phyloP scores from a whole-genome alignment of 2,797 vertebrate species.

The Oreonectes daqikongensis region DNA sequence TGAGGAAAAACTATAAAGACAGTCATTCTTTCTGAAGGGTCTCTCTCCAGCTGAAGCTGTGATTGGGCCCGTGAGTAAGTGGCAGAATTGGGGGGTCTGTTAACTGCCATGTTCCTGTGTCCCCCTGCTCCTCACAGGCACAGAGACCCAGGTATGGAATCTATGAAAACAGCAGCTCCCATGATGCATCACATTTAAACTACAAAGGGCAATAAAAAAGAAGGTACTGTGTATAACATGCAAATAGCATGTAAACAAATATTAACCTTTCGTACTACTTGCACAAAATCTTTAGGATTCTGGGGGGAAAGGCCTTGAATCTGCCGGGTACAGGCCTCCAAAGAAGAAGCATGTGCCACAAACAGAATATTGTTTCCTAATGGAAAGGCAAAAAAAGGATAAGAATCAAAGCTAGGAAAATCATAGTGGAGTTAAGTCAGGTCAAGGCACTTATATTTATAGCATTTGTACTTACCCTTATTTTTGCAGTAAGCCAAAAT shows the following conservation, averaged over 20 bases:
- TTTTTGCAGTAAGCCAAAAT: constrained; percentile 93
- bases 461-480: constrained; percentile 78
- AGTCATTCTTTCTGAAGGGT: constrained; percentile 88
- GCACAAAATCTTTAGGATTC: constrained; percentile 98
- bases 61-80: constrained; percentile 95
- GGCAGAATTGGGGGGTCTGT: constrained; percentile 95
- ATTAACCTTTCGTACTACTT: constrained; percentile 95
- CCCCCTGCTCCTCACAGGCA: constrained; percentile 92
- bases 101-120: constrained; percentile 94
- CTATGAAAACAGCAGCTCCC: constrained; percentile 65
- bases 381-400: constrained; percentile 36
- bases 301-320: constrained; percentile 92
- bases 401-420: not conserved
- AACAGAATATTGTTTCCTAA: constrained; percentile 94
- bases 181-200: constrained; percentile 19
- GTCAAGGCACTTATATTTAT: not conserved
- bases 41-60: constrained; percentile 99
- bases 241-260: not conserved
- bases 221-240: not conserved
- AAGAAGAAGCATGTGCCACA: constrained; percentile 95
- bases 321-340: constrained; percentile 96
- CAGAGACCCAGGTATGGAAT: constrained; percentile 98
- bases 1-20: constrained; percentile 9
- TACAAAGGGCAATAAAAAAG: not conserved
- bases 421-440: not conserved